phyloP scores from a whole-genome alignment of 2,888 invertebrate species.

The Drosophila nr. medialis region DNA sequence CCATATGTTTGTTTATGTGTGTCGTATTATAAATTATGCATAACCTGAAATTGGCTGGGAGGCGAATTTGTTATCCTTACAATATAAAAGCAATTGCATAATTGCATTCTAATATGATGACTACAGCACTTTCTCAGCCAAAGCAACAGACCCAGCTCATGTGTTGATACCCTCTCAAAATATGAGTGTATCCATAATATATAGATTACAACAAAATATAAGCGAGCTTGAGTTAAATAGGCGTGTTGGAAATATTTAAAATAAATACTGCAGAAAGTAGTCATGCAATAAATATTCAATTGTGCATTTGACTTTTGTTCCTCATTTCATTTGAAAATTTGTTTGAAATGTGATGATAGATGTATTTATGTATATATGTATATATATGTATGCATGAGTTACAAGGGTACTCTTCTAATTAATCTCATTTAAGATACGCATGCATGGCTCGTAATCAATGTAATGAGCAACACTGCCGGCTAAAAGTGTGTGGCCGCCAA shows the following conservation, averaged over 20 bases:
- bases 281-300: background rate
- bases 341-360: background rate
- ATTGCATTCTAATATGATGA: slow-evolving; percentile 73
- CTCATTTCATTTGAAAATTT: background rate
- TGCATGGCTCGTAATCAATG: background rate
- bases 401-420: background rate
- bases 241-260: background rate
- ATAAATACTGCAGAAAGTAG: background rate
- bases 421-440: background rate
- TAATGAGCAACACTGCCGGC: background rate
- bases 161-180: slow-evolving; percentile 12
- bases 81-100: slow-evolving; percentile 67
- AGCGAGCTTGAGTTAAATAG: too few species aligned
- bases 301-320: background rate
- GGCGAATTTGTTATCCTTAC: slow-evolving; percentile 25
- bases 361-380: background rate
- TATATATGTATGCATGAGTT: background rate
- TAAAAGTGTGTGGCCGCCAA: slow-evolving; percentile 17
- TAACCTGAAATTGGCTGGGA: slow-evolving; percentile 21
- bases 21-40: slow-evolving; percentile 64
- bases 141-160: slow-evolving; percentile 1
- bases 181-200: too few species aligned
- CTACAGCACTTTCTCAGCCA: slow-evolving; percentile 47
- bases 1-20: slow-evolving; percentile 11
- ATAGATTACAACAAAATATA: background rate